phyloP scores from a whole-genome alignment of 2,797 vertebrate genomes.

The Mus caroli region DNA sequence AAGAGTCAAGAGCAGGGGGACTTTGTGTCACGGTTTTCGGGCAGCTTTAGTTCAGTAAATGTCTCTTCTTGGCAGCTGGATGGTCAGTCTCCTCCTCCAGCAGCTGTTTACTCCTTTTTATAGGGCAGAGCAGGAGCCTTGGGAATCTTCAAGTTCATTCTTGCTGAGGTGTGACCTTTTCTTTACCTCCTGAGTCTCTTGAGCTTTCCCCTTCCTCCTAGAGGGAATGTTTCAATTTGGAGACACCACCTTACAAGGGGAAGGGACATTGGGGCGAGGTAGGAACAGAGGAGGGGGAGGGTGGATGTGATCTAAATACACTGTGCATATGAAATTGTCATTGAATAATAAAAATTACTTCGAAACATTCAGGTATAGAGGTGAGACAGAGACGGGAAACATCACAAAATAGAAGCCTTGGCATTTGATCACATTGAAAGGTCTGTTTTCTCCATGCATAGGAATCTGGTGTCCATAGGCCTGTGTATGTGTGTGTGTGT shows the following conservation, averaged over 20 bases:
- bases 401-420: not conserved
- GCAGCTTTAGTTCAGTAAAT: not conserved
- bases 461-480: not conserved
- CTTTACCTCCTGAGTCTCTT: not conserved
- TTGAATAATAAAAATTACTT: not conserved
- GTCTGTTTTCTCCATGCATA: not conserved
- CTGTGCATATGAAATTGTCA: not conserved
- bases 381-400: not conserved
- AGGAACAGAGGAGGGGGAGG: not conserved
- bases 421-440: not conserved
- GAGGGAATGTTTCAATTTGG: not conserved
- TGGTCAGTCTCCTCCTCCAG: not conserved
- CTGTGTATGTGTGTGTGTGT: not conserved
- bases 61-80: not conserved
- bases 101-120: not conserved
- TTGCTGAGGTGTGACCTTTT: not conserved
- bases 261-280: too few relatives aligned
- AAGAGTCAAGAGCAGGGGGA: not conserved
- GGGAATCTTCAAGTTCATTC: not conserved
- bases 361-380: not conserved
- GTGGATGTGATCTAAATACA: not conserved
- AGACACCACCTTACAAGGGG: not conserved
- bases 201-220: not conserved
- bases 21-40: not conserved
- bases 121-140: not conserved